These are phyloP conservation scores for Blomia tropicalis DNA, from an alignment of 2,888 invertebrate genomes.

Conservation along the genomic window DNA sequence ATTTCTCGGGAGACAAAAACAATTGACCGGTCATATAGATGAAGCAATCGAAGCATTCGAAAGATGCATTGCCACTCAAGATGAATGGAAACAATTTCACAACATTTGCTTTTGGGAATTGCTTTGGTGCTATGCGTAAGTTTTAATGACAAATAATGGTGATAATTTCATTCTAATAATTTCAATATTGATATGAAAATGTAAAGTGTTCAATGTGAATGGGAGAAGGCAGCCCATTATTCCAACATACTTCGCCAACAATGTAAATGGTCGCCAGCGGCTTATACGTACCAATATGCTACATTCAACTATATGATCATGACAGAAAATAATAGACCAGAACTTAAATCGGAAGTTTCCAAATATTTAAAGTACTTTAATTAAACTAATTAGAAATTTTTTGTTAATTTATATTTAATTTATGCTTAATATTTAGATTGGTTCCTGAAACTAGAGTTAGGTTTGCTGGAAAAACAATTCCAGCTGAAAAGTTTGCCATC, in stretches of 20 bases:
- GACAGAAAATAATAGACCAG: conserved; percentile 34
- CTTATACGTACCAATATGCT: conserved; percentile 77
- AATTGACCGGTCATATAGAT: conserved; percentile 58
- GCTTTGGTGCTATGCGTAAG: conserved; percentile 68
- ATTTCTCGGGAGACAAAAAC: conserved; percentile 67
- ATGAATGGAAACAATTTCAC: conserved; percentile 75
- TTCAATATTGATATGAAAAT: not conserved
- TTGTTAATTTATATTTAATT: not conserved
- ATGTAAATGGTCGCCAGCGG: conserved; percentile 79
- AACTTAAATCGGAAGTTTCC: conserved; percentile 40
- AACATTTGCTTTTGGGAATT: conserved; percentile 88
- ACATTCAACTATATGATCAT: conserved; percentile 58
- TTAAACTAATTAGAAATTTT: not conserved
- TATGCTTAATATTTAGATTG: conserved; percentile 39
- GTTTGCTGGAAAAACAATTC: conserved; percentile 87
- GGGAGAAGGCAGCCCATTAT: conserved; percentile 57
- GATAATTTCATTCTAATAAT: not conserved
- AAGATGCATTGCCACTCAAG: conserved; percentile 29
- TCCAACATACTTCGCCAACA: conserved; percentile 53
- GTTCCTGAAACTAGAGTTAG: conserved; percentile 68
- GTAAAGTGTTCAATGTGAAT: conserved; percentile 45
- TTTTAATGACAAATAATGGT: not conserved
- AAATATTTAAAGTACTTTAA: conserved; percentile 48
- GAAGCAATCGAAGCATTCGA: conserved; percentile 30
- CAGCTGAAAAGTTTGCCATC: conserved; percentile 90